Base-by-base conservation (phyloP, 2,888 invertebrate genomes). In the Polylopha cassiicola region DNA sequence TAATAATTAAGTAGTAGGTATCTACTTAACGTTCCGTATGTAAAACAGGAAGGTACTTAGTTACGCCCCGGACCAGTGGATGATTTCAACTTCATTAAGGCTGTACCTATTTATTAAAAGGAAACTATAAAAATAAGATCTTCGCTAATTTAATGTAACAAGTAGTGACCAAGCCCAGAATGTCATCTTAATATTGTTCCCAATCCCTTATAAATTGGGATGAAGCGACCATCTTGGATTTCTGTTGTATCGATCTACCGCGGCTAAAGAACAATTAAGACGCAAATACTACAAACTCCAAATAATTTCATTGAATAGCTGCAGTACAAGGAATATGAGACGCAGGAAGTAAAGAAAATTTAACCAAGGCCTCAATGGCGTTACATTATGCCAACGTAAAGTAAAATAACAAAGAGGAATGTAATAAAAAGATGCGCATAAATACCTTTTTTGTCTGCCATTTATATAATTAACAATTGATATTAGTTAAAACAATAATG, bases 371-470 rank as follows among this genome's bases (percentile, higher is more conserved):
- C 61, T 44, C 47, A 44, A 69, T 77, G 81, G 79, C 78, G 77
- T 82, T 85, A 81, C 80, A 72, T 71, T n/a, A 77, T 79, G 81
- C 80, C 82, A 79, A 74, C 65, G 44, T 51, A 58, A 47, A 46
- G 65, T 53, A 61, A 63, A 66, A 70, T 61, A 77, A 82, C 79
- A 81, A 84, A 84, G 79, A 71, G 71, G 72, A 58, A 46, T 42
- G 57, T 58, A 27, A 47, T 50, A 55, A 67, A 61, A 67, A 51
- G 50, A 65, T 68, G 50, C 52, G 58, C 58, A 75, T 82, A 82
- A 74, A 81, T 87, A 87, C 87, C 87, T 87, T 87, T 87, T 63
- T 87, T 87, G 70, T 87, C 87, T 58, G 87, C 86, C 87, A 87
- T 87, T 75, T 72, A 63, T 34, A 50, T 61, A 65, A 68, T 53